Evolutionary conservation across 1,140 invertebrate species (phyloP), one percentile per base, ranked within the genome.

Genomic region (Atta texana): DNA sequence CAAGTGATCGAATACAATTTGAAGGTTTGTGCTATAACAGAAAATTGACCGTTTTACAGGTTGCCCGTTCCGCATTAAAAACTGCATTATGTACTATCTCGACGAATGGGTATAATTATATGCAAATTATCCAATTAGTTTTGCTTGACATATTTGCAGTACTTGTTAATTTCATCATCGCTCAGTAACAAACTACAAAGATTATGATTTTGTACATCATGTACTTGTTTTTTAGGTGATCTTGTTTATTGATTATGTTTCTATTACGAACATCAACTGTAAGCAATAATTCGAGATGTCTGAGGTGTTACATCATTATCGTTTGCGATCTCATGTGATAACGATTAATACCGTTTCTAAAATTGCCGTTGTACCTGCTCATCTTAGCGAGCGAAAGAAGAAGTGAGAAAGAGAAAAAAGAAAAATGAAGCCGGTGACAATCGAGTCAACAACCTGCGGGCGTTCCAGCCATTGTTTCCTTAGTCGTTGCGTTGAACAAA

Each of bases 371-470:
- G 80, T 84, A 59, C 39, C 24, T 71, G 78, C 66, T 59, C 66
- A 28, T 34, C 49, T 74, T 74, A 31, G 69, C 69, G 28, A 51
- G 81, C 61, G 84, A 21, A 88, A 49, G 66, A 68, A 84, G 69
- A 84, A 84, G 28, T 44, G 78, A 69, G 77, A 78, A 64, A 49
- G 76, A 86, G 66, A 84, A 72, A 51, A 55, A 57, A 84, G 68
- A 82, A 61, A 91, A 88, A 90, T 87, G 78, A 89, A 90, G 80
- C 71, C 64, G 91, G 78, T 91, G 90, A 91, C 90, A 91, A 91
- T 91, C 86, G 87, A 93, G 92, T 93, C 92, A 92, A 93, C 91
- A 93, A 92, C 92, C 92, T 92, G 88, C 85, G 88, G 86, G 86
- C 87, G 91, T 93, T 93, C 88, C 90, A 89, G 76, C 90, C 86